phyloP scores from a whole-genome alignment of 1,140 invertebrate genomes.

The Megalonaias nervosa region DNA sequence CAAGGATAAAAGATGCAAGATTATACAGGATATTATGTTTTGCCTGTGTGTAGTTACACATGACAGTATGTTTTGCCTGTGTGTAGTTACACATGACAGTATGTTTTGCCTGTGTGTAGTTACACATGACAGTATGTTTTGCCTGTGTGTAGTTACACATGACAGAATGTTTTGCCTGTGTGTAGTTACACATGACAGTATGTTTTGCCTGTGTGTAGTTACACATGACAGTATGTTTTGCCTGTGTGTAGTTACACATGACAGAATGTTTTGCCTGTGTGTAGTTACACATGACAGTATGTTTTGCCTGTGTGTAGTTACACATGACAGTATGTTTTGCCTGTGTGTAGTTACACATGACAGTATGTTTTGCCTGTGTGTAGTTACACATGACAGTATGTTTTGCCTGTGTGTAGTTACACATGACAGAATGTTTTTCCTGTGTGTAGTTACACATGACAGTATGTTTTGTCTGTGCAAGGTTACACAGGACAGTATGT shows the following conservation, averaged over 20 bases:
- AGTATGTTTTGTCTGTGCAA: not conserved
- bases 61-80: not conserved
- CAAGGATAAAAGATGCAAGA: constrained; percentile 67
- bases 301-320: not conserved
- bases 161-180: too few species aligned
- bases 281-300: not conserved
- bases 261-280: not conserved
- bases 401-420: not conserved
- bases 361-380: not conserved
- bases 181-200: not conserved
- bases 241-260: not conserved
- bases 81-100: not conserved
- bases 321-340: not conserved
- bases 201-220: not conserved
- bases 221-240: not conserved
- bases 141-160: not conserved
- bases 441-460: not conserved
- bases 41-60: not conserved
- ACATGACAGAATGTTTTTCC: not conserved
- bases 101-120: not conserved
- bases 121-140: not conserved
- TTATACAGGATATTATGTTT: not conserved
- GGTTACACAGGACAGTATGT: not conserved
- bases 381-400: not conserved
- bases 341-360: not conserved